Conservation (phyloP, 2,888 invertebrate species). For the Ypsolopha scabrella region DNA sequence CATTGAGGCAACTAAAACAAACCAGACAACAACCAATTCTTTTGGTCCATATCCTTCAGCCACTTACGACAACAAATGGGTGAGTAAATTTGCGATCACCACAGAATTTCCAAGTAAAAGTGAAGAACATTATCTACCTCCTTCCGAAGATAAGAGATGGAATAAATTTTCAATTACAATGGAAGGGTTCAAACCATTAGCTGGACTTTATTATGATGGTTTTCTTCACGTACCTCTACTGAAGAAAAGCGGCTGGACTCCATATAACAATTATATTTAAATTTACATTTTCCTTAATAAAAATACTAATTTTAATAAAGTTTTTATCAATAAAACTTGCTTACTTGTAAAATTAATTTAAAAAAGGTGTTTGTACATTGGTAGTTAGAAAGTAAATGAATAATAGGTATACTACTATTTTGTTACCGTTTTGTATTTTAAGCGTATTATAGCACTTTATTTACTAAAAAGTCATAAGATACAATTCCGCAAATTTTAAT, state of each 20-base stretch:
- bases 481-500: too few relatives aligned
- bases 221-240: conserved; percentile 40
- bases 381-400: neutral
- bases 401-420: too few relatives aligned
- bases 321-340: too few relatives aligned
- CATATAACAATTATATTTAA: neutral
- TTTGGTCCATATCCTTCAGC: conserved; percentile 19
- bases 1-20: conserved; percentile 8
- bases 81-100: conserved; percentile 24
- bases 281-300: too few relatives aligned
- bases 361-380: too few relatives aligned
- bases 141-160: conserved; percentile 41
- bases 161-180: conserved; percentile 25
- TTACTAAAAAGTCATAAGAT: too few relatives aligned
- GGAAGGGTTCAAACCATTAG: conserved; percentile 44
- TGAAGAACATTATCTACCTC: conserved; percentile 25
- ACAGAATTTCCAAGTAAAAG: conserved; percentile 35
- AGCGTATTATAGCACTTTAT: too few relatives aligned
- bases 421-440: too few relatives aligned
- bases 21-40: neutral
- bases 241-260: conserved; percentile 13
- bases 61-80: conserved; percentile 15
- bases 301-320: too few relatives aligned
- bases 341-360: too few relatives aligned
- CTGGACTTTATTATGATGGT: conserved; percentile 59